These are phyloP conservation scores for Allygus modestus DNA, from an alignment of 2,888 invertebrate genomes.

Conservation along the genomic window DNA sequence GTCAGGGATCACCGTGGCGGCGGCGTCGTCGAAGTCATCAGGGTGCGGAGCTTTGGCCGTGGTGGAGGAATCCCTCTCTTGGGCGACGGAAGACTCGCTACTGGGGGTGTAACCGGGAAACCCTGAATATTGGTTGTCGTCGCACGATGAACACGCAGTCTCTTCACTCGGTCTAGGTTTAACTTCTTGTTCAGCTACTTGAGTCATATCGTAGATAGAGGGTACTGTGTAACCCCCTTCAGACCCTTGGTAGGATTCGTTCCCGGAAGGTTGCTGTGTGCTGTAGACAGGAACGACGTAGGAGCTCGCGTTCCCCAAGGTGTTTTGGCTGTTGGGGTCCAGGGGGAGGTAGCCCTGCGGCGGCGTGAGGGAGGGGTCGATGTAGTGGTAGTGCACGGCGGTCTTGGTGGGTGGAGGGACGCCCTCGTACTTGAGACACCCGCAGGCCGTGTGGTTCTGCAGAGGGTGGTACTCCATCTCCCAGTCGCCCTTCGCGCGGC, in stretches of 20 bases:
- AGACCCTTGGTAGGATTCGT: no score
- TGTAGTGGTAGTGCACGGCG: constrained; percentile 22
- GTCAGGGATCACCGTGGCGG: not conserved
- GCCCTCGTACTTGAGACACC: not conserved
- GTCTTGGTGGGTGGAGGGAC: not conserved
- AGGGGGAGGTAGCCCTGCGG: not conserved
- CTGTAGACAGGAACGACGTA: not conserved
- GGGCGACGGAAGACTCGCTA: not conserved
- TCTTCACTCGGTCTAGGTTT: not conserved
- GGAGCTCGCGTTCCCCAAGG: constrained; percentile 1
- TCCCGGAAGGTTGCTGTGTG: not conserved
- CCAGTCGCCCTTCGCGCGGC: constrained; percentile 39
- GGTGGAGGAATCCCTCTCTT: not conserved
- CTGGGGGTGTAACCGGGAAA: not conserved
- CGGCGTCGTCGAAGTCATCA: not conserved
- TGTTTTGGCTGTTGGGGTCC: not conserved
- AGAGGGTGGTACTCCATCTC: constrained; percentile 22
- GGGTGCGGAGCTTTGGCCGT: not conserved
- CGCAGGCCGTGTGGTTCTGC: constrained; percentile 54
- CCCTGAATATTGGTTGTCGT: not conserved
- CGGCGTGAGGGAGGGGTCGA: constrained; percentile 8
- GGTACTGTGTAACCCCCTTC: not conserved
- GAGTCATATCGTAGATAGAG: constrained; percentile 5
- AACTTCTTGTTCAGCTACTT: not conserved
- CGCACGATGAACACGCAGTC: no score